Conservation (phyloP, 2,888 invertebrate genomes). For the Cephus runcator region DNA sequence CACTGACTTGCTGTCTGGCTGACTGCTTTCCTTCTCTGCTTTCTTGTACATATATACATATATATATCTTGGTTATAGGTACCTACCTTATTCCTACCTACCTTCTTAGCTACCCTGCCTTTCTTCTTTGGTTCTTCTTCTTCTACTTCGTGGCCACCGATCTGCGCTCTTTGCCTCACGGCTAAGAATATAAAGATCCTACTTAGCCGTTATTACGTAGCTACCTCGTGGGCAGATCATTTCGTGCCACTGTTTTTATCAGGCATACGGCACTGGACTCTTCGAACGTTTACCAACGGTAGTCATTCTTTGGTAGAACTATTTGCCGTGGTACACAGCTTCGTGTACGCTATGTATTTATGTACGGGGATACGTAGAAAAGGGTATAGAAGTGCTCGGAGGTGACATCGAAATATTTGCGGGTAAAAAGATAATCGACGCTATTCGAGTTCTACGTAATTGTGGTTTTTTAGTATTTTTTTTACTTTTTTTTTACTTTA, state of each 20-base stretch:
- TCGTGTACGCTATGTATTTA: neutral
- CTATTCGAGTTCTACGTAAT: neutral
- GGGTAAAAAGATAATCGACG: neutral
- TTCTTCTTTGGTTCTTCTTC: neutral
- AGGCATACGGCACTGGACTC: conserved; percentile 8
- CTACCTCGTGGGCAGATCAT: conserved; percentile 57
- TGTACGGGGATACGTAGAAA: neutral
- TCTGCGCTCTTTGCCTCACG: conserved; percentile 47
- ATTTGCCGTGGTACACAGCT: neutral
- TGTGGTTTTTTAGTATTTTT: neutral
- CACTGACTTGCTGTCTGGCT: neutral
- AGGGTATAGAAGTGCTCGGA: neutral
- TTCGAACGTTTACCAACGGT: neutral
- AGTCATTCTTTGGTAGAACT: neutral
- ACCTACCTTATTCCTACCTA: conserved; percentile 10
- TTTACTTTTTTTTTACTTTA: neutral
- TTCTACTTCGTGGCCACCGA: neutral
- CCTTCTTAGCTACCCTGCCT: conserved; percentile 10
- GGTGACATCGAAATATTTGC: neutral
- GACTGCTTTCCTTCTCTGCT: neutral
- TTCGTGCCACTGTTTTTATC: conserved; percentile 56
- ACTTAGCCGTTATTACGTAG: conserved; percentile 62
- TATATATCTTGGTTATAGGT: neutral
- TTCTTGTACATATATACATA: neutral
- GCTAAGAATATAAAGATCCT: conserved; percentile 65